These are phyloP conservation scores for Daphoenositta chrysoptera DNA, from an alignment of 2,113 vertebrate genomes.

Conservation along the genomic window DNA sequence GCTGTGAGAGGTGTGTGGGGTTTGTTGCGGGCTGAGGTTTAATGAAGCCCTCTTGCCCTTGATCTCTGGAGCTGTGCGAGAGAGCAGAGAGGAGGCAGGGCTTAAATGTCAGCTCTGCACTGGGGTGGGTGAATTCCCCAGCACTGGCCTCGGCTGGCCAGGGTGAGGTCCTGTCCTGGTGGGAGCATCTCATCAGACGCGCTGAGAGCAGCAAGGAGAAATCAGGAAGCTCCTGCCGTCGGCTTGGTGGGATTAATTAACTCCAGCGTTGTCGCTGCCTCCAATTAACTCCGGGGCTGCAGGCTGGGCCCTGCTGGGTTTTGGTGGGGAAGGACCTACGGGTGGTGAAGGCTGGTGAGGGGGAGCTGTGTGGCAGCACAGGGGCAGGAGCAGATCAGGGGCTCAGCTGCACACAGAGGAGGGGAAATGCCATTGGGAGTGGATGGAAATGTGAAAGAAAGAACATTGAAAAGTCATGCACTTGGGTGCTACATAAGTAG, in stretches of 20 bases:
- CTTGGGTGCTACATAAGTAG: background rate
- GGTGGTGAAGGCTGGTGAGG: background rate
- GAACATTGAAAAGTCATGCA: background rate
- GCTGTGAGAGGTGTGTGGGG: background rate
- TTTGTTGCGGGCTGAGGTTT: background rate
- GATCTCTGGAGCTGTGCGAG: background rate
- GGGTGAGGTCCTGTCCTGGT: background rate
- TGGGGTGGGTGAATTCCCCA: background rate
- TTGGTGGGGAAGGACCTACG: background rate
- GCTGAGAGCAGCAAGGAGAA: background rate
- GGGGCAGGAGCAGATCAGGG: background rate
- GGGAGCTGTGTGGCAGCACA: background rate
- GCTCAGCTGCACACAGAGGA: background rate
- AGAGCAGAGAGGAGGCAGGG: background rate
- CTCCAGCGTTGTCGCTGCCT: background rate
- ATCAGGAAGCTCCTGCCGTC: background rate
- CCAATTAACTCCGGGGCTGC: background rate
- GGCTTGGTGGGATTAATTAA: conserved; percentile 38
- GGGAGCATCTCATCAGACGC: background rate
- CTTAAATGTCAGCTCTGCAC: conserved; percentile 22
- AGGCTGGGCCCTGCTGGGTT: background rate
- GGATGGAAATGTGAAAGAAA: background rate
- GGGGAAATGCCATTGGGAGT: background rate
- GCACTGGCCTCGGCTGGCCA: background rate
- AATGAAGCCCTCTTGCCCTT: background rate